Percentiles rank a stretch among this genome's conserved stretches.
Conservation (phyloP, 2,113 vertebrate genomes). For the Trichomycterus rosablanca region DNA sequence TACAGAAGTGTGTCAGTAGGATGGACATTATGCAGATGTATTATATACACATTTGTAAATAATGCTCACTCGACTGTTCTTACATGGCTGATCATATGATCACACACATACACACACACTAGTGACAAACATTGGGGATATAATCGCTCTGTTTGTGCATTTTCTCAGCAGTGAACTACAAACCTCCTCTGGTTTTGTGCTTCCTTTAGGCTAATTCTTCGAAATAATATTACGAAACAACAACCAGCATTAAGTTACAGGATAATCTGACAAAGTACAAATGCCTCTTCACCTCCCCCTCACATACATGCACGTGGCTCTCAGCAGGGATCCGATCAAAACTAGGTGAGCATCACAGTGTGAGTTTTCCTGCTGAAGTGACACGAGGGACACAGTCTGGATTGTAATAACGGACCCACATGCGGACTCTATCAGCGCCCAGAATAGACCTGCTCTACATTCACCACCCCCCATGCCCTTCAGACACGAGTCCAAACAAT, state of each 20-base stretch:
- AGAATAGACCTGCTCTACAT: slow-evolving; percentile 37
- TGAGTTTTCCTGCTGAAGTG: slow-evolving; percentile 17
- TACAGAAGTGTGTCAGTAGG: too few relatives aligned
- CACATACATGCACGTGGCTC: slow-evolving; percentile 3
- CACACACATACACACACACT: too few relatives aligned
- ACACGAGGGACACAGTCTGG: slow-evolving; percentile 27
- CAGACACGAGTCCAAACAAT: slow-evolving; percentile 3
- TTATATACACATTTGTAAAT: too few relatives aligned
- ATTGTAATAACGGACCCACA: slow-evolving; percentile 19
- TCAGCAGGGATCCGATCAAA: slow-evolving; percentile 21
- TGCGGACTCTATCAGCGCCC: slow-evolving; percentile 7
- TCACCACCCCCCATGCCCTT: slow-evolving; percentile 8
- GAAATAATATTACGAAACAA: too few relatives aligned
- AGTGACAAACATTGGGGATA: too few relatives aligned
- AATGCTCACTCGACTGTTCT: too few relatives aligned
- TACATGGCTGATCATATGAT: too few relatives aligned
- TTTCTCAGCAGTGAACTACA: too few relatives aligned
- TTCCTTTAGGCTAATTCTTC: too few relatives aligned
- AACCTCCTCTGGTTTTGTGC: too few relatives aligned
- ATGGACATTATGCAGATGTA: too few relatives aligned
- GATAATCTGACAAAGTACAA: slow-evolving; percentile 32
- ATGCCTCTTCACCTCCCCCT: slow-evolving; percentile 5
- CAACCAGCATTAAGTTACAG: slow-evolving; percentile 13
- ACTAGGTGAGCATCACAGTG: slow-evolving; percentile 20
- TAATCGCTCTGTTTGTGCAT: too few relatives aligned